Conservation (phyloP, 2,113 vertebrate genomes). For the Rafetus swinhoei region DNA sequence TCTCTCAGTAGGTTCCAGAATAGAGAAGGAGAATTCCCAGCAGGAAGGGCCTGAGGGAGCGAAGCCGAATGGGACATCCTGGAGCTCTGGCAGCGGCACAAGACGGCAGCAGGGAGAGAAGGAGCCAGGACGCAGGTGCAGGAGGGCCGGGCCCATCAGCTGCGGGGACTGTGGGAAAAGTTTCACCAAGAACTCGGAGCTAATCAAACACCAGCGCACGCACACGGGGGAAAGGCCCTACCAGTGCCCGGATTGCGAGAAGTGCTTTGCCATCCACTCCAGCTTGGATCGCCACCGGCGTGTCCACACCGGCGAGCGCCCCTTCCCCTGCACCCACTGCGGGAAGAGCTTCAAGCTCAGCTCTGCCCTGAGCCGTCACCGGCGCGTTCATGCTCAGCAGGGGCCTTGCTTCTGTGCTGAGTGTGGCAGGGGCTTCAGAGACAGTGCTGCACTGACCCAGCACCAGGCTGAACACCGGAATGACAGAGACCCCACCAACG, state of each 20-base stretch:
- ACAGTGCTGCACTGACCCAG: neutral
- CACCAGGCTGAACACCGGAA: neutral
- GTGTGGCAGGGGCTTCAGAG: constrained; percentile 39
- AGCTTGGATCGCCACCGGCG: neutral
- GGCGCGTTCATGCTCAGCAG: constrained; percentile 58
- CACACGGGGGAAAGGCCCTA: neutral
- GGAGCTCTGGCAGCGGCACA: neutral
- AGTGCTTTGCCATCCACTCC: neutral
- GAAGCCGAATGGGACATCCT: neutral
- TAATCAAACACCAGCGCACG: neutral
- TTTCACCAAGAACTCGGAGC: neutral
- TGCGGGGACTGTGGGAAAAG: neutral
- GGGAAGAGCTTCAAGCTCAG: constrained; percentile 53
- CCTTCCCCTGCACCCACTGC: neutral
- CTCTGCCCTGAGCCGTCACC: constrained; percentile 60
- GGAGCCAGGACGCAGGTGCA: neutral
- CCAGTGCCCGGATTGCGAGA: neutral
- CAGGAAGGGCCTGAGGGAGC: neutral
- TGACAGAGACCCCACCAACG: neutral
- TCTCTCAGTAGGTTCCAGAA: neutral
- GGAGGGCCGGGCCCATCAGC: neutral
- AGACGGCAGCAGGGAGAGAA: neutral
- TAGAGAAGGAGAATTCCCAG: neutral
- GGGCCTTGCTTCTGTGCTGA: constrained; percentile 52
- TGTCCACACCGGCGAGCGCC: neutral